Conservation (phyloP, 2,888 invertebrate genomes). For the Neoascia interrupta region DNA sequence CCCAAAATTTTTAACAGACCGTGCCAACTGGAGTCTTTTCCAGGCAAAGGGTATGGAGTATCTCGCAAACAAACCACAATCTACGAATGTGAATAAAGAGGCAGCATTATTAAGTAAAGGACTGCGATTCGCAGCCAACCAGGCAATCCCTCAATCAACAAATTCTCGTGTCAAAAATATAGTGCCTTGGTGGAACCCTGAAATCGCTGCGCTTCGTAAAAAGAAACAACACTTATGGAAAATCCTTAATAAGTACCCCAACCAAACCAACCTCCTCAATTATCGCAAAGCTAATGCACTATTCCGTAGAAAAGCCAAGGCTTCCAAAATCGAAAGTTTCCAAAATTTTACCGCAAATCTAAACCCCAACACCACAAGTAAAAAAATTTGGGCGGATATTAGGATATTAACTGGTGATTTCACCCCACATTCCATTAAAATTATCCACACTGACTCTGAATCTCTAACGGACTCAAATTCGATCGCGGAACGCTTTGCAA, state of each 20-base stretch:
- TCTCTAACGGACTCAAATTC: background rate
- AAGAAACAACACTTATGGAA: background rate
- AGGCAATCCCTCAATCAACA: background rate
- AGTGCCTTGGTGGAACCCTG: background rate
- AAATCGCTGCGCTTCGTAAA: background rate
- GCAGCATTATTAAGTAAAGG: background rate
- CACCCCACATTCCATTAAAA: background rate
- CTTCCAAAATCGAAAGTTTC: too few species aligned
- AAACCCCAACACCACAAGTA: background rate
- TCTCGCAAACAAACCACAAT: too few species aligned
- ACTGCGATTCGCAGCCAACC: background rate
- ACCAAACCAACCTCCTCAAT: background rate
- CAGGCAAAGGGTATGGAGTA: too few species aligned
- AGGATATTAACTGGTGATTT: background rate
- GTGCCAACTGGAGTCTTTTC: background rate
- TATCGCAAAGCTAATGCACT: background rate
- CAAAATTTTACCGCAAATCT: background rate
- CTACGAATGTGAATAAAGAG: background rate
- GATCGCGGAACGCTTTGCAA: background rate
- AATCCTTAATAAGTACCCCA: background rate
- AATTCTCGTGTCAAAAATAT: background rate
- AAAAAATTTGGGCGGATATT: background rate
- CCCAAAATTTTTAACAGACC: background rate
- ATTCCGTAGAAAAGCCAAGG: background rate
- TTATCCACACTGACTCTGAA: background rate